Evolutionary conservation across 2,888 invertebrate species (phyloP).

Genomic region (Ecliptopera silaceata): DNA sequence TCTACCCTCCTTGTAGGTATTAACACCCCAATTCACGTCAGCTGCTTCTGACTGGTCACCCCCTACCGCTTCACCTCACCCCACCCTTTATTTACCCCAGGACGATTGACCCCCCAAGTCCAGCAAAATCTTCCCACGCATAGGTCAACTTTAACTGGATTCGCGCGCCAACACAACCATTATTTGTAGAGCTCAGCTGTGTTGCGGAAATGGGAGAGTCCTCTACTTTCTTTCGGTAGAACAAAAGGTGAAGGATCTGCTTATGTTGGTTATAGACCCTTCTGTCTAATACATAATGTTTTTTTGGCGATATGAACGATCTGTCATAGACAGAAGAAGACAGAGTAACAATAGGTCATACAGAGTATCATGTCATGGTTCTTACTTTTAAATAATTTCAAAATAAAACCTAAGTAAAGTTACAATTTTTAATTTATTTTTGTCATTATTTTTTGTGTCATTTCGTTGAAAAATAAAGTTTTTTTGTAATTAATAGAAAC

Average conservation of each 20-base stretch:
- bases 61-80: constrained; percentile 45
- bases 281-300: constrained; percentile 75
- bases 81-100: constrained; percentile 64
- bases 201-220: constrained; percentile 30
- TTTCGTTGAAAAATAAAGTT: too few species aligned
- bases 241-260: constrained; percentile 42
- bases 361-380: neutral
- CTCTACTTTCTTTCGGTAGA: constrained; percentile 31
- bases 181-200: constrained; percentile 44
- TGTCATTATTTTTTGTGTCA: too few species aligned
- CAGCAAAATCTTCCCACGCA: constrained; percentile 39
- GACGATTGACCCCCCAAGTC: constrained; percentile 47
- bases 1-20: constrained; percentile 70
- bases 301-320: constrained; percentile 42
- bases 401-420: too few species aligned
- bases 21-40: constrained; percentile 80
- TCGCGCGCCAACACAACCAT: constrained; percentile 37
- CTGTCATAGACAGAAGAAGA: constrained; percentile 4
- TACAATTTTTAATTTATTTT: too few species aligned
- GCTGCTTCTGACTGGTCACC: constrained; percentile 78
- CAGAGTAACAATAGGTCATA: constrained; percentile 4
- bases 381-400: too few species aligned
- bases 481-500: too few species aligned
- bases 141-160: constrained; percentile 56
- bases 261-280: constrained; percentile 49